These are phyloP conservation scores for Sebastes wilsoni DNA, from an alignment of 2,797 vertebrate genomes.

Conservation along the genomic window DNA sequence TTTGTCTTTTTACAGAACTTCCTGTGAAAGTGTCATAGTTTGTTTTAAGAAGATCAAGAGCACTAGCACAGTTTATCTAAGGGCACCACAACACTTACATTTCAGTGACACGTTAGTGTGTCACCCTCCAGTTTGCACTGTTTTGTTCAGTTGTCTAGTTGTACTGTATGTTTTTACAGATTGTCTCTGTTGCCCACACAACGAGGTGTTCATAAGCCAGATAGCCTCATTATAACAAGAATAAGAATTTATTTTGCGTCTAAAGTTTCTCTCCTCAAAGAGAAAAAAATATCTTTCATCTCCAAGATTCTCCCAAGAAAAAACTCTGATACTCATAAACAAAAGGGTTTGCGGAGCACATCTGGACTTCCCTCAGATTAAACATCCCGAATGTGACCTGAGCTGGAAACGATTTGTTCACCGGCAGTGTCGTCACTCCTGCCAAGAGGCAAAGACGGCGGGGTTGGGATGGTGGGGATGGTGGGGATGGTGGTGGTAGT, in stretches of 20 bases:
- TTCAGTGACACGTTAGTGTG: not conserved
- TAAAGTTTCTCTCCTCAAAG: not conserved
- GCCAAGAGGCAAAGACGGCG: slow-evolving; percentile 53
- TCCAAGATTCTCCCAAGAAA: slow-evolving; percentile 9
- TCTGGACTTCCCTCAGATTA: slow-evolving; percentile 75
- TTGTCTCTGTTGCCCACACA: not conserved
- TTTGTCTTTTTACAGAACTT: not conserved
- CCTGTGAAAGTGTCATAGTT: not conserved
- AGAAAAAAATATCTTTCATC: slow-evolving; percentile 4
- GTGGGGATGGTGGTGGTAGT: not conserved
- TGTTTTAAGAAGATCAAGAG: not conserved
- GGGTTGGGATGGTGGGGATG: not conserved
- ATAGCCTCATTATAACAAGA: not conserved
- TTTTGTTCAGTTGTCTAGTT: not conserved
- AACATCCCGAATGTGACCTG: slow-evolving; percentile 74
- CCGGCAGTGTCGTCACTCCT: slow-evolving; percentile 56
- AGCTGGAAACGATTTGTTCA: slow-evolving; percentile 73
- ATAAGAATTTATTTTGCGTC: not conserved
- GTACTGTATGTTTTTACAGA: not conserved
- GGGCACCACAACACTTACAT: not conserved
- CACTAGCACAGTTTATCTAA: not conserved
- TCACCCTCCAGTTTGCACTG: not conserved
- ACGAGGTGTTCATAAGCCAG: not conserved
- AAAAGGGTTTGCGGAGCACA: slow-evolving; percentile 62
- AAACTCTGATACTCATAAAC: slow-evolving; percentile 56